Percentiles rank a stretch among this genome's conserved stretches.
These are phyloP conservation scores for Pipa parva DNA, from an alignment of 2,113 vertebrate genomes.

Conservation along the genomic window DNA sequence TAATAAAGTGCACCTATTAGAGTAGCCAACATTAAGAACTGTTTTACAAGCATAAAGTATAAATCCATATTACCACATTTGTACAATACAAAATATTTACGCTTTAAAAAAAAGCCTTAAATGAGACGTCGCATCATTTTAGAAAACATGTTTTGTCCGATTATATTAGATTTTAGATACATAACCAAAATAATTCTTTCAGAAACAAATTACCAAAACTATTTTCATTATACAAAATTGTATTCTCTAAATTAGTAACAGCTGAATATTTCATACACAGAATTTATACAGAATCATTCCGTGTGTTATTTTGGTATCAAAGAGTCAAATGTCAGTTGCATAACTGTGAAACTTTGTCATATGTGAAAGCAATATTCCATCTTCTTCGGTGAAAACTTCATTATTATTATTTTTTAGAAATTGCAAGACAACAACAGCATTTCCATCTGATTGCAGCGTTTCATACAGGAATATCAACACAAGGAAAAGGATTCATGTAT, in stretches of 20 bases:
- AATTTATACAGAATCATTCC: constrained; percentile 23
- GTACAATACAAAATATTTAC: too few species aligned
- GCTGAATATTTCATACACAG: constrained; percentile 25
- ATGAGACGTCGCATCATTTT: constrained; percentile 29
- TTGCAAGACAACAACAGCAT: constrained; percentile 6
- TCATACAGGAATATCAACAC: constrained; percentile 30
- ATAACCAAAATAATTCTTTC: constrained; percentile 19
- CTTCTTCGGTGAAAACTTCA: constrained; percentile 3
- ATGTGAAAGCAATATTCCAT: constrained; percentile 24
- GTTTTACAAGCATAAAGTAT: too few species aligned
- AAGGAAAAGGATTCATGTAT: constrained; percentile 18
- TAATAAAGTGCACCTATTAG: too few species aligned
- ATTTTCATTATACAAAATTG: too few species aligned
- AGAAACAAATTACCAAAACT: constrained; percentile 11
- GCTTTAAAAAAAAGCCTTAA: constrained; percentile 25
- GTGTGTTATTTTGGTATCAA: constrained; percentile 18
- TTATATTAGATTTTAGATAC: constrained; percentile 27
- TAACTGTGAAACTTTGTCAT: constrained; percentile 27
- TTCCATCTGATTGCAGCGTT: constrained; percentile 31
- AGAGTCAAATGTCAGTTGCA: constrained; percentile 30
- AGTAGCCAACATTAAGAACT: too few species aligned
- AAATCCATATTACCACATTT: too few species aligned
- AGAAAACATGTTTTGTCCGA: constrained; percentile 41
- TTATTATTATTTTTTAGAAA: too few species aligned
- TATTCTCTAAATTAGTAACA: neutral